These are phyloP conservation scores for Antrozous pallidus DNA, from an alignment of 2,797 vertebrate genomes.

Conservation along the genomic window DNA sequence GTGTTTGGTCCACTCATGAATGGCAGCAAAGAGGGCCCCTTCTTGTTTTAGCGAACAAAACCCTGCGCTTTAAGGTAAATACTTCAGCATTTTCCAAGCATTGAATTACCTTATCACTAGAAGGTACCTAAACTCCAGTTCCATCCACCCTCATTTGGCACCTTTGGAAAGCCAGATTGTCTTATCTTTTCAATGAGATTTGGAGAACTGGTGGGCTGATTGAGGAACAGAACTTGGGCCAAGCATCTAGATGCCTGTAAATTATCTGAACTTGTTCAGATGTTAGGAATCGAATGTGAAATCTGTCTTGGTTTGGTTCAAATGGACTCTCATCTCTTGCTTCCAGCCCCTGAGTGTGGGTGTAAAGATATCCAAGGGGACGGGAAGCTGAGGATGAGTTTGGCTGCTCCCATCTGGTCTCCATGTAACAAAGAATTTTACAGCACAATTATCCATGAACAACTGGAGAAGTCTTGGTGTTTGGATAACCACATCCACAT, in stretches of 20 bases:
- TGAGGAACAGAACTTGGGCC: neutral
- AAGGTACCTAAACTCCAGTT: neutral
- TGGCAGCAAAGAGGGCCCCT: neutral
- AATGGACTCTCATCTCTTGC: neutral
- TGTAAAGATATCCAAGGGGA: neutral
- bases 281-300: neutral
- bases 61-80: neutral
- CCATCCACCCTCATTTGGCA: neutral
- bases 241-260: neutral
- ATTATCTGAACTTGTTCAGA: neutral
- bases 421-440: conserved; percentile 33
- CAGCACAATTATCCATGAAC: neutral
- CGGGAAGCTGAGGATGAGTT: neutral
- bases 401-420: neutral
- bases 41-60: neutral
- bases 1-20: neutral
- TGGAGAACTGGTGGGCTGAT: neutral
- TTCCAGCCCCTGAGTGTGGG: neutral
- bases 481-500: conserved; percentile 23
- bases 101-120: neutral
- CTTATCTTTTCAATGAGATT: neutral
- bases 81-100: neutral
- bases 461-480: conserved; percentile 47
- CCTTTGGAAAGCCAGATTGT: neutral
- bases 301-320: neutral